Conservation (phyloP, 2,888 invertebrate species). For the Erannis defoliaria region DNA sequence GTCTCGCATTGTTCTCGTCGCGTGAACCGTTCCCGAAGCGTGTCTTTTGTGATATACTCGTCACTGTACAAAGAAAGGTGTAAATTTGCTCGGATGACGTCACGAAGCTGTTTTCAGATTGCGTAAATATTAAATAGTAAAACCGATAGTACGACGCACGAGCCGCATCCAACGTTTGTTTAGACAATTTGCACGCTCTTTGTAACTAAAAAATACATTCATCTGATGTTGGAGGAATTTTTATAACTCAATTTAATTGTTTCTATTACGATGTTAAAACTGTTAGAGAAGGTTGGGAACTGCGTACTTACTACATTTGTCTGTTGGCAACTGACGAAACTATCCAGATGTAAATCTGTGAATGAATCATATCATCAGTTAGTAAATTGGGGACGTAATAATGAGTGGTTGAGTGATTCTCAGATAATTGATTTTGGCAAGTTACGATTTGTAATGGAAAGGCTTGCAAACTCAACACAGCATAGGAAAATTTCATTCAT, state of each 20-base stretch:
- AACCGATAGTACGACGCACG: constrained; percentile 18
- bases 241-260: constrained; percentile 14
- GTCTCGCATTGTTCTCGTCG: not conserved
- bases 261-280: not conserved
- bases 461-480: not conserved
- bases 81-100: constrained; percentile 18
- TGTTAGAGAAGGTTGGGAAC: not conserved
- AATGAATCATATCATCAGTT: no score
- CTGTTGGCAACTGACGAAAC: not conserved
- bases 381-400: no score
- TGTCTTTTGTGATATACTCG: constrained; percentile 10
- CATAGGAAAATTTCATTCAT: no score
- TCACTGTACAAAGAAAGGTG: constrained; percentile 7
- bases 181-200: constrained; percentile 19
- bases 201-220: constrained; percentile 16
- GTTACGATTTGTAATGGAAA: no score
- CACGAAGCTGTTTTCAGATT: constrained; percentile 12
- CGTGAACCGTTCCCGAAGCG: not conserved
- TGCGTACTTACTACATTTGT: not conserved
- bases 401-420: no score
- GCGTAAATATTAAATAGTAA: constrained; percentile 30
- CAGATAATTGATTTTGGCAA: no score
- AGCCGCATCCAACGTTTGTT: constrained; percentile 5
- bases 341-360: not conserved
- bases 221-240: constrained; percentile 8